Conservation (phyloP, 1,140 invertebrate species). For the Bombyx mandarina region DNA sequence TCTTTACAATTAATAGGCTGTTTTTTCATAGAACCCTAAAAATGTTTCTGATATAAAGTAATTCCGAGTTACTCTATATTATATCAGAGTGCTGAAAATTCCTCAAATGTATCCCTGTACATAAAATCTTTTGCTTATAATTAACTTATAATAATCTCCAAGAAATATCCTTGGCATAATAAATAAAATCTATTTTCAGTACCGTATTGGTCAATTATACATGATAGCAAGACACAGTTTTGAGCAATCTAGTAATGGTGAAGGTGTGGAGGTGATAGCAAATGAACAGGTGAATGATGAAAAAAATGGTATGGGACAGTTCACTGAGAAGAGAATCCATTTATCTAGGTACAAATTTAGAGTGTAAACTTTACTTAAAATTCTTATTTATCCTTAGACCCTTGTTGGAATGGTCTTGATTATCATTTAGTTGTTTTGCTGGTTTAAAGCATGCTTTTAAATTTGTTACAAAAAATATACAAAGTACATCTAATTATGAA, state of each 20-base stretch:
- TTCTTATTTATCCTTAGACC: background rate
- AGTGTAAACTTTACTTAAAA: background rate
- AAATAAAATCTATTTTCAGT: conserved; percentile 73
- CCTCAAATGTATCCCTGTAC: background rate
- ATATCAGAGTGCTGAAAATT: no score
- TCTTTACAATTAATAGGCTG: no score
- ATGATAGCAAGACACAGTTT: conserved; percentile 95
- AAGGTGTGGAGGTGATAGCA: conserved; percentile 93
- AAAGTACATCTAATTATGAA: no score
- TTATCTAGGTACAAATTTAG: conserved; percentile 80
- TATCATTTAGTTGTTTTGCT: no score
- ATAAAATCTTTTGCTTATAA: background rate
- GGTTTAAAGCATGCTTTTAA: no score
- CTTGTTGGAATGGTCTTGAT: background rate
- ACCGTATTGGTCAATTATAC: conserved; percentile 92
- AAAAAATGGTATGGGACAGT: conserved; percentile 87
- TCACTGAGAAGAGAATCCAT: conserved; percentile 93
- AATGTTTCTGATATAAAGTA: no score
- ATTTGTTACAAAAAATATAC: no score
- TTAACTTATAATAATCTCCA: background rate
- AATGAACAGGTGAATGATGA: conserved; percentile 86
- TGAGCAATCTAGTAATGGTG: conserved; percentile 90
- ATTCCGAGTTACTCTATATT: no score
- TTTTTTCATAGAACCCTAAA: no score
- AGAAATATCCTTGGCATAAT: conserved; percentile 5